A percentile compares a stretch with the other conserved stretches of the same genome.
phyloP scores from a whole-genome alignment of 1,140 invertebrate genomes.

The Trichomalopsis sarcophagae region DNA sequence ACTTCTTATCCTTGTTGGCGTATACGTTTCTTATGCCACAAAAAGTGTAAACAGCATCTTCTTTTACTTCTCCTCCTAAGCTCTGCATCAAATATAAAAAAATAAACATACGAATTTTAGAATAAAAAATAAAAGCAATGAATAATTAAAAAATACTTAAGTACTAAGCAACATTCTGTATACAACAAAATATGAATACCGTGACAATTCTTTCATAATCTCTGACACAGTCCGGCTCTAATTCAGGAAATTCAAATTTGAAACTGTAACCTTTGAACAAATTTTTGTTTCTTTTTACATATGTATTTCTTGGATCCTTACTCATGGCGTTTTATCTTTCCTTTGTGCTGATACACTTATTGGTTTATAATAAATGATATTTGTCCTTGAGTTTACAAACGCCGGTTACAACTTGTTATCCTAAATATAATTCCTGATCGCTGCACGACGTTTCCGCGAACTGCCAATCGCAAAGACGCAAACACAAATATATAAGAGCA shows the following conservation, averaged over 20 bases:
- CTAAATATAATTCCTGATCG: too few species aligned
- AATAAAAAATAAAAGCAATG: background rate
- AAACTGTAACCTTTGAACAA: slow-evolving; percentile 21
- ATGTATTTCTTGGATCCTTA: background rate
- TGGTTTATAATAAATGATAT: too few species aligned
- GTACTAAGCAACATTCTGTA: background rate
- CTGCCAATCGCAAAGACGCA: too few species aligned
- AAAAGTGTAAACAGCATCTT: background rate
- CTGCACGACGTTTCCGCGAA: too few species aligned
- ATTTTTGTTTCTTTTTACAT: background rate
- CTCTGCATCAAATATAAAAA: slow-evolving; percentile 14
- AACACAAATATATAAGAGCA: too few species aligned
- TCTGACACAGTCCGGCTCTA: background rate
- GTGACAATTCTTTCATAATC: slow-evolving; percentile 18
- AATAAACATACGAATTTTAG: background rate
- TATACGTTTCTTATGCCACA: background rate
- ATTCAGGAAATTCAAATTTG: slow-evolving; percentile 2
- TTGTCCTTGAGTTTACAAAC: too few species aligned
- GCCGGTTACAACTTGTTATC: too few species aligned
- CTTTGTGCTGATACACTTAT: too few species aligned
- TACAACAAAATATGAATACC: background rate
- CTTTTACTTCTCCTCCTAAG: slow-evolving; percentile 16
- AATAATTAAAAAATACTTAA: background rate
- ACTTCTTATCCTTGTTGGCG: background rate
- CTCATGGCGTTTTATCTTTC: too few species aligned